Base-by-base conservation (phyloP, 2,888 invertebrate genomes). In the Tridacna gigas region DNA sequence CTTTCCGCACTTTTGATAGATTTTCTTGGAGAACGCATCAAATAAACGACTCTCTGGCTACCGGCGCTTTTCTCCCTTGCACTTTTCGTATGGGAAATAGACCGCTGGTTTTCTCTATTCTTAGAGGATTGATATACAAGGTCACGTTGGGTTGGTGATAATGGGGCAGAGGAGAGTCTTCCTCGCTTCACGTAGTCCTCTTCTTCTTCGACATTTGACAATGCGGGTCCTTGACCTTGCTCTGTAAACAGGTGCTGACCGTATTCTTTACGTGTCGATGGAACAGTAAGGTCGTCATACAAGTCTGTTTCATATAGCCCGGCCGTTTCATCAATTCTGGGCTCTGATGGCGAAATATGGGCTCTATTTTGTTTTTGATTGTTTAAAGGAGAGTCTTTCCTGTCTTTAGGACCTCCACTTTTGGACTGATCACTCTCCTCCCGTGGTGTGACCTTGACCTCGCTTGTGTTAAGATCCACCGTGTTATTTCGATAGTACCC, bases 1-100 rank as follows among this genome's bases (percentile, higher is more conserved):
- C 76, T 66, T 22, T 66, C 63, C 2, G 25, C 28, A 63, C 81
- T 81, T 51, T 81, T 77, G 11, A 65, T 25, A 1, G 67, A 75
- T 28, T 80, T 80, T 25, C 45, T 26, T 9, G 66, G 77, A 26
- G 77, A 61, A 18, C 65, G 66, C 66, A 51, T 65, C 66, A 66
- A 25, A 28, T 71, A 71, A 65, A 66, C 25, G 13, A 51, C 76
- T n/a, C 37, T 66, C n/a, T 65, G 48, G 0, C 61, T 20, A 11
- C 45, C 73, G 4, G 51, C 25, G 11, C 51, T 45, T 47, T 56
- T 22, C 13, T 45, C 48, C 11, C 56, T n/a, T 48, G 69, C 22
- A n/a, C 28, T 60, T 25, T 56, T 25, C 12, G 56, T 56, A 4
- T 60, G 20, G 12, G 65, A 22, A 13, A n/a, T 63, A 13, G n/a